Evolutionary conservation across 2,113 vertebrate genomes (phyloP), one percentile per base, ranked within the genome.

Genomic region (Ptilonorhynchus violaceus): DNA sequence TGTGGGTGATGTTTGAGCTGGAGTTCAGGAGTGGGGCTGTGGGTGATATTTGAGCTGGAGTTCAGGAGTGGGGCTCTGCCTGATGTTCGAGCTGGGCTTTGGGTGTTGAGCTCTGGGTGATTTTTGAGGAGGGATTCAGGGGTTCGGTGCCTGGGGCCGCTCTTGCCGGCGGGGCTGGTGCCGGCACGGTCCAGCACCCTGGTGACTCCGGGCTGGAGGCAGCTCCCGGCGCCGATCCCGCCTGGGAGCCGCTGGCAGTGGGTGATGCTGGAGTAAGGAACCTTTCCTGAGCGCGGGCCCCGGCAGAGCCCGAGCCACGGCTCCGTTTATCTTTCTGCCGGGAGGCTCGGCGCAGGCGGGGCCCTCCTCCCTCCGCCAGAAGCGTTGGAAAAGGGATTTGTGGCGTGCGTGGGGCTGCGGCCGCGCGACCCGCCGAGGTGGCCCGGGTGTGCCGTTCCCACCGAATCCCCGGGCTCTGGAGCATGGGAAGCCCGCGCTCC

Each of bases 311-410:
- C 87, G 87, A 79, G 75, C 66, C 87, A 82, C 47, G 82, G 28
- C 63, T 35, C 58, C 64, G 73, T 80, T 95, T 84, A 46, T 95
- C 86, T 92, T 70, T 81, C 93, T 22, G 22, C 86, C 68, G 88
- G 83, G 81, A 86, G 84, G 41, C 85, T 47, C 88, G 81, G 89
- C 86, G 68, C 80, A 55, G 85, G 85, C 75, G n/a, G 93, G 82
- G 49, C 41, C 79, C 93, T 79, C 82, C 88, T 92, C 62, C 59
- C 90, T 95, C 60, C 69, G 60, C 89, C 88, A 76, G 91, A 81
- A 95, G 72, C 1, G 4, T 2, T 85, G 55, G 76, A 30, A 87
- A 91, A 88, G 66, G 82, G 68, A 47, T 88, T 82, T 82, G n/a
- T 94, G 70, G 31, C 6, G 0, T 60, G 11, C 5, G 3, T 17